Evolutionary conservation across 2,888 invertebrate genomes (phyloP).

Genomic region (Labia minor): DNA sequence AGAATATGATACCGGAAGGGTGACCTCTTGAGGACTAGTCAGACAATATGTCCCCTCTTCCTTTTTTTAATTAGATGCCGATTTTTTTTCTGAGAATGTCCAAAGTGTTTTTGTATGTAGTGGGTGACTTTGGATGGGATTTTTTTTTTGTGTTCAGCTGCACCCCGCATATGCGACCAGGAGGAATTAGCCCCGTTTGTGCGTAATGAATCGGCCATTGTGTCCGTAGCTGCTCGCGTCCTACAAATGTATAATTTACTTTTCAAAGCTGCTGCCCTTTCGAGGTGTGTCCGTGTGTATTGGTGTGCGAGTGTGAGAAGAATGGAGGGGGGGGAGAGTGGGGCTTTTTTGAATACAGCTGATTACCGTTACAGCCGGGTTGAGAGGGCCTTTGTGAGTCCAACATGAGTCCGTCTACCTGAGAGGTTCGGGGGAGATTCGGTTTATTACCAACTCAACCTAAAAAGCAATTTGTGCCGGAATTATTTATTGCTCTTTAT

Average conservation of each 20-base stretch:
- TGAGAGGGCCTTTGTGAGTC: neutral
- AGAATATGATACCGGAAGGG: too few species aligned
- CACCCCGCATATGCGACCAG: neutral
- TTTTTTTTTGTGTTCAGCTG: neutral
- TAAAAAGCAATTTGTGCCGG: too few species aligned
- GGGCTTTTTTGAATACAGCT: neutral
- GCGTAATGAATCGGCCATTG: conserved; percentile 8
- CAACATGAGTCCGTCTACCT: neutral
- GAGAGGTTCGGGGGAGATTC: neutral
- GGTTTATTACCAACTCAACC: too few species aligned
- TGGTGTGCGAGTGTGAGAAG: neutral
- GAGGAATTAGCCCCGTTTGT: neutral
- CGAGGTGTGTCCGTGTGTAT: neutral
- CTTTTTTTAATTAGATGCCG: too few species aligned
- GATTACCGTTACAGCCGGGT: conserved; percentile 6
- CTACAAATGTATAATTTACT: conserved; percentile 13
- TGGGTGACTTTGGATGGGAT: neutral
- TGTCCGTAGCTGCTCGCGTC: neutral
- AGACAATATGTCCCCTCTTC: too few species aligned
- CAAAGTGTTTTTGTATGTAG: neutral
- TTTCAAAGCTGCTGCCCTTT: conserved; percentile 7
- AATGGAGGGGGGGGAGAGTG: neutral
- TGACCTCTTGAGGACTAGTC: too few species aligned
- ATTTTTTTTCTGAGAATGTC: too few species aligned
- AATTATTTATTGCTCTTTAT: too few species aligned